Base-by-base conservation (phyloP, 2,888 invertebrate genomes). In the Drosophila antonietae region DNA sequence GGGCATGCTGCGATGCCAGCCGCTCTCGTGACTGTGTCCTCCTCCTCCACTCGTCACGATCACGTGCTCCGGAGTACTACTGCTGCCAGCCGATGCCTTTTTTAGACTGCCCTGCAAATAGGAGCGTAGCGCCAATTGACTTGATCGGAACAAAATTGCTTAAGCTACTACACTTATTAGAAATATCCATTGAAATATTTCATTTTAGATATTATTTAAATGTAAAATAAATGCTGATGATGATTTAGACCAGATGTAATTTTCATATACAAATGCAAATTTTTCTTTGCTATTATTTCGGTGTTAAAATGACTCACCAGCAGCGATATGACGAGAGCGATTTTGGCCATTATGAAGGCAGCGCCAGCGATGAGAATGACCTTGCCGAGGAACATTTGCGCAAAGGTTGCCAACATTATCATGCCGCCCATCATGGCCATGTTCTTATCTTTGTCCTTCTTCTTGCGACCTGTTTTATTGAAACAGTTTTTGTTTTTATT, bases 321-420 rank as follows among this genome's bases (percentile, higher is more conserved):
- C 46, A 94, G 92, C 7, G 95, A 94, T 37, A 95, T 88, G 58
- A 95, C 91, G 28, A 96, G 90, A 0, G 95, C 95, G 56, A 95
- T 94, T 90, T 96, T 96, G 9, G 95, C 95, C 69, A 95, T 94
- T 61, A 96, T 92, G 67, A 96, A 92, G 5, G 95, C 95, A 10
- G 95, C 94, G 49, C 95, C 95, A 1, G 95, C 95, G 79, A 95
- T 93, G 69, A 95, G 93, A 8, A 95, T 95, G 68, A 96, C 94
- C 92, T 95, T 95, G 33, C 95, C 95, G 90, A 95, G 94, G 70
- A 95, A 94, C 92, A 95, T 92, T 92, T 95, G 95, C 3, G 94
- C 94, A 91, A 95, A 93, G 93, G 95, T 94, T 47, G 95, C 95
- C 73, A 94, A 93, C 91, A 95, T 93, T 15, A 95, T 95, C 74